These are phyloP conservation scores for Rambutsinella grinnellia DNA, from an alignment of 2,888 invertebrate genomes.

Conservation along the genomic window DNA sequence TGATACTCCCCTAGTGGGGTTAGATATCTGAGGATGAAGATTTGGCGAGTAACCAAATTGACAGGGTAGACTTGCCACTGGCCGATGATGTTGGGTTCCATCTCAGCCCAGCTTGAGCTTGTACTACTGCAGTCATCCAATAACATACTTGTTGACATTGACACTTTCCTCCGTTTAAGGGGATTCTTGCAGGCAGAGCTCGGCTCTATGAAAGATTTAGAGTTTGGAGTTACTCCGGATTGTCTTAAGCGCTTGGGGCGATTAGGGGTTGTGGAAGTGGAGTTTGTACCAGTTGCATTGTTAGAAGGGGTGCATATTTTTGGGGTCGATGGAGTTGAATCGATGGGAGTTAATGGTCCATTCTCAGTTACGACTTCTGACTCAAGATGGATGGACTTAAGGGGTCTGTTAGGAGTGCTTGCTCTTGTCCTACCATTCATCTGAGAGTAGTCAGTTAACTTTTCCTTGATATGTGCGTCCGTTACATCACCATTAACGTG, in stretches of 20 bases:
- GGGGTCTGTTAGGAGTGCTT: constrained; percentile 23
- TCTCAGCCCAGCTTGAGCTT: constrained; percentile 92
- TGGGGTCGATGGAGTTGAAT: constrained; percentile 1
- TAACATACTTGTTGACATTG: constrained; percentile 22
- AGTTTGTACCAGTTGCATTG: not conserved
- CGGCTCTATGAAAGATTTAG: constrained; percentile 48
- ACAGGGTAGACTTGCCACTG: constrained; percentile 92
- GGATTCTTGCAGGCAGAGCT: constrained; percentile 36
- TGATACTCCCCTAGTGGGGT: constrained; percentile 98
- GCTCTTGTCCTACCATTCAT: constrained; percentile 13
- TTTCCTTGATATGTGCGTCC: constrained; percentile 20
- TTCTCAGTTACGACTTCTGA: constrained; percentile 19
- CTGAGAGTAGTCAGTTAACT: not conserved
- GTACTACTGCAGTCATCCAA: constrained; percentile 70
- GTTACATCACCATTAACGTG: constrained; percentile 13
- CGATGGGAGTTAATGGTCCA: not conserved
- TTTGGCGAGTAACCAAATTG: constrained; percentile 88
- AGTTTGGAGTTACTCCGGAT: constrained; percentile 29
- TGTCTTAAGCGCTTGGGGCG: constrained; percentile 35
- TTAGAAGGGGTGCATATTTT: constrained; percentile 1
- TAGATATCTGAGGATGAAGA: constrained; percentile 93
- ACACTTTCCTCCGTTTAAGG: constrained; percentile 35
- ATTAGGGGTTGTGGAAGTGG: constrained; percentile 15
- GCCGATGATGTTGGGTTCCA: constrained; percentile 90
- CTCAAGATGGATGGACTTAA: constrained; percentile 8